phyloP scores from a whole-genome alignment of 2,797 vertebrate species.

The Lithobates pipiens region DNA sequence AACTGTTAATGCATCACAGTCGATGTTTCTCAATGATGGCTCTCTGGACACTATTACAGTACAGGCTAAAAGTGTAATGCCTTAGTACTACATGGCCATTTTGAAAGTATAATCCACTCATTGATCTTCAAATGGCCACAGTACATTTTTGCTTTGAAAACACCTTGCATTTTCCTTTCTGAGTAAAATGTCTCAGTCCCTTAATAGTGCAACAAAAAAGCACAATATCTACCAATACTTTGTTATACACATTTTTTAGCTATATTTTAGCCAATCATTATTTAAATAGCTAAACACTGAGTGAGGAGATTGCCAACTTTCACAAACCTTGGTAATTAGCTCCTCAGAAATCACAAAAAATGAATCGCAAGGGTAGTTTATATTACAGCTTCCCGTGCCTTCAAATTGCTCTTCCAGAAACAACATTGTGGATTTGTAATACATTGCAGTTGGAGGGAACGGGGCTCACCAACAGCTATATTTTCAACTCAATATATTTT shows the following conservation, averaged over 20 bases:
- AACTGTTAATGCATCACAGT: not conserved
- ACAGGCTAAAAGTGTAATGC: conserved; percentile 6
- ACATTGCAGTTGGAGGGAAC: too few relatives aligned
- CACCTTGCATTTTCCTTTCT: not conserved
- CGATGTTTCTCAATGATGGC: not conserved
- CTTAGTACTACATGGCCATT: not conserved
- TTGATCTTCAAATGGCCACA: not conserved
- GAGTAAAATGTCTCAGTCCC: not conserved
- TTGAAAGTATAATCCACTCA: not conserved
- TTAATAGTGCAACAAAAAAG: not conserved
- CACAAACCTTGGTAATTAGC: too few relatives aligned
- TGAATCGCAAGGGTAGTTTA: too few relatives aligned
- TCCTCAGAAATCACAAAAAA: too few relatives aligned
- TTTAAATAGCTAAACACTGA: too few relatives aligned
- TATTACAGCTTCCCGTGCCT: too few relatives aligned
- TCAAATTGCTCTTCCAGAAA: too few relatives aligned
- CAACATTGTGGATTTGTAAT: too few relatives aligned
- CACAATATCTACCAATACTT: not conserved
- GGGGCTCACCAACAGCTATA: too few relatives aligned
- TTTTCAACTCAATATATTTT: too few relatives aligned
- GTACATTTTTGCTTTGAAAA: not conserved
- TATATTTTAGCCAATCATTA: too few relatives aligned
- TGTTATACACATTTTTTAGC: not conserved
- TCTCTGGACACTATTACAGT: conserved; percentile 11
- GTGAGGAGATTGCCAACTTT: too few relatives aligned